Percentiles rank a stretch among this genome's conserved stretches.
phyloP scores from a whole-genome alignment of 2,113 vertebrate genomes.

The Catharus bicknelli region DNA sequence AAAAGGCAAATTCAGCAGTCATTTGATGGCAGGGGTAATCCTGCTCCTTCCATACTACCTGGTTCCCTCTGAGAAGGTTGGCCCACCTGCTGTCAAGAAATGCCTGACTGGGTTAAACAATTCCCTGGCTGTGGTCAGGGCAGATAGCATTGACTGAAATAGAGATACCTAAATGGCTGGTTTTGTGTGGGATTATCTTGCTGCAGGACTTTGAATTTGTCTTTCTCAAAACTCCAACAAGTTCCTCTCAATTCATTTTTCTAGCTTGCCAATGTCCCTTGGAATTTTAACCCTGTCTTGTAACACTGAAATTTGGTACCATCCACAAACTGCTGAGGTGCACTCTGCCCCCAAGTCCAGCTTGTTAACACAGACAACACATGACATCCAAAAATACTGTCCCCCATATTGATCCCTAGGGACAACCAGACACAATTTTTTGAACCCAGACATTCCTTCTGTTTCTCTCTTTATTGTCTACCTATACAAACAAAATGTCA shows the following conservation, averaged over 20 bases:
- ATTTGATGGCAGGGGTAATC: background rate
- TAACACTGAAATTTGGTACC: background rate
- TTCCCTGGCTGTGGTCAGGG: background rate
- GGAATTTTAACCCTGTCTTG: background rate
- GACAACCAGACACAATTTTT: background rate
- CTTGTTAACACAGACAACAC: background rate
- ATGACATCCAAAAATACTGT: background rate
- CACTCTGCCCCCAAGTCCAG: background rate
- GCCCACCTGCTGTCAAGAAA: background rate
- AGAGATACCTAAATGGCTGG: fast-evolving
- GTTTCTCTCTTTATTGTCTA: background rate
- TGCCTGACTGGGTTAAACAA: background rate
- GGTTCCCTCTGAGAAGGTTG: background rate
- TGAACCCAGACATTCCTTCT: background rate
- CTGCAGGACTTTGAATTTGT: background rate
- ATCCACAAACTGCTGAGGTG: background rate
- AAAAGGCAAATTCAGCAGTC: background rate
- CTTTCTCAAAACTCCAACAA: background rate
- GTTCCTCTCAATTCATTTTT: background rate
- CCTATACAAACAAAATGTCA: background rate
- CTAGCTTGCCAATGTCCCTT: background rate
- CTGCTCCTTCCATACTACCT: background rate
- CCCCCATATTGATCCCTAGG: background rate
- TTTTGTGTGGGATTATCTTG: background rate
- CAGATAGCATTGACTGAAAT: background rate